A percentile compares a stretch with the other conserved stretches of the same genome.
phyloP scores from a whole-genome alignment of 2,797 vertebrate genomes.

The Spinibarbus caldwelli region DNA sequence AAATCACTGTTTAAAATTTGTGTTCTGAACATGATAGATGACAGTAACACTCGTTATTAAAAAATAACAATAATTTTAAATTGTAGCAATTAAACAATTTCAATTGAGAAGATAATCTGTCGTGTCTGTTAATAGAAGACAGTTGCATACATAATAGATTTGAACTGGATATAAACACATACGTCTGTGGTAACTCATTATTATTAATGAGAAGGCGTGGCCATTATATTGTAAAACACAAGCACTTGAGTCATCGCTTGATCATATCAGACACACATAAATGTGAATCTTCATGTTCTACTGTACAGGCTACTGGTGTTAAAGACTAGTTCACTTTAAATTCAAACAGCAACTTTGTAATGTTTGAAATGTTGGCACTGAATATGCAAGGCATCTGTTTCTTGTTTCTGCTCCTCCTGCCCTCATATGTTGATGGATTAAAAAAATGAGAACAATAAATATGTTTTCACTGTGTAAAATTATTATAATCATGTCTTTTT shows the following conservation, averaged over 20 bases:
- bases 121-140: too few species aligned
- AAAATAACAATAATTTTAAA: too few species aligned
- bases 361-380: neutral
- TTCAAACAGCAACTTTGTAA: neutral
- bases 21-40: too few species aligned
- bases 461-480: neutral
- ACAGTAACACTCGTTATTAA: too few species aligned
- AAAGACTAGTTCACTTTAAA: neutral
- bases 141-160: neutral
- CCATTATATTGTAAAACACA: neutral
- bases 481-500: neutral
- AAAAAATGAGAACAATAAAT: neutral
- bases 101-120: too few species aligned
- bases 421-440: neutral
- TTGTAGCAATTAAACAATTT: too few species aligned
- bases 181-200: neutral
- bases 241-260: neutral
- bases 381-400: neutral
- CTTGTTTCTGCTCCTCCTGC: neutral
- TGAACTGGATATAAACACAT: neutral
- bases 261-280: neutral
- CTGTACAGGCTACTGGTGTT: neutral
- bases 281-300: neutral
- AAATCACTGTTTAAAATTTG: too few species aligned
- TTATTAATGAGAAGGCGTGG: neutral